A percentile compares a stretch with the other conserved stretches of the same genome.
Conservation (phyloP, 2,888 invertebrate genomes). For the Agrotis clavis region DNA sequence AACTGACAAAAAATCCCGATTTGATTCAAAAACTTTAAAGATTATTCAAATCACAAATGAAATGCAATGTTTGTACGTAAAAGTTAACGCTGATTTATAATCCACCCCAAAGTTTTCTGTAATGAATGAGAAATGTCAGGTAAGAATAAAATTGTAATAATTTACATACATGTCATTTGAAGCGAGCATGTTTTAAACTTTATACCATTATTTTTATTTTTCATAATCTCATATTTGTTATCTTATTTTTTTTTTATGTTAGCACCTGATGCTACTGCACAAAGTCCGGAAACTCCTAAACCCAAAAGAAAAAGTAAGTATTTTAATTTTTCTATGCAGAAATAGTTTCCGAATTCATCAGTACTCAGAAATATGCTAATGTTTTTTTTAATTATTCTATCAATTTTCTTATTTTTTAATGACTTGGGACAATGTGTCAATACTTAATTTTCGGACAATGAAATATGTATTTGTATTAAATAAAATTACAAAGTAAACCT, state of each 20-base stretch:
- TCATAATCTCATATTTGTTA: neutral
- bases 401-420: neutral
- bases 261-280: conserved; percentile 78
- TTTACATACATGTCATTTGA: conserved; percentile 6
- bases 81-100: conserved; percentile 66
- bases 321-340: neutral
- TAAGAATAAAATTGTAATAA: conserved; percentile 59
- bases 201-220: conserved; percentile 10
- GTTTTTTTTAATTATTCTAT: neutral
- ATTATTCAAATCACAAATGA: conserved; percentile 75
- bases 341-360: neutral
- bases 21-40: conserved; percentile 70
- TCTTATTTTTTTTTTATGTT: conserved; percentile 43
- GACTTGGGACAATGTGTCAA: too few species aligned
- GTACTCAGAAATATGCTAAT: neutral
- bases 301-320: conserved; percentile 81
- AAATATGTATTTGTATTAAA: too few species aligned
- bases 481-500: neutral
- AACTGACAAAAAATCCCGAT: conserved; percentile 77
- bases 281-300: conserved; percentile 77
- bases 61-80: conserved; percentile 72
- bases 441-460: neutral
- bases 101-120: conserved; percentile 70
- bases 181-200: conserved; percentile 7
- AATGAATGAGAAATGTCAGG: conserved; percentile 84